Conservation (phyloP, 2,888 invertebrate genomes). For the Baronia brevicornis region DNA sequence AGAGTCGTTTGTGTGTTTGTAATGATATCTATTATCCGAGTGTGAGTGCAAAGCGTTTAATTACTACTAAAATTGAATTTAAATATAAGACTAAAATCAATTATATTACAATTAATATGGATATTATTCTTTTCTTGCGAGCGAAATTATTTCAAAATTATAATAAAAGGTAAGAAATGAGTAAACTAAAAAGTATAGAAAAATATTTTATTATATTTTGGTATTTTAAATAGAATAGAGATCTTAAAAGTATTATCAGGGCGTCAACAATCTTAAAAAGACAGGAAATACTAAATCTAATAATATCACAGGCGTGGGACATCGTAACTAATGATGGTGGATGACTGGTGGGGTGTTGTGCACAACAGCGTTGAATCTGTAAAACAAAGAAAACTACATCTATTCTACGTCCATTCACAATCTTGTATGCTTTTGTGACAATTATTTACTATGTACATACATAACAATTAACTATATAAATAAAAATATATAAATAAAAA, state of each 20-base stretch:
- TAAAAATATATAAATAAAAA: too few relatives aligned
- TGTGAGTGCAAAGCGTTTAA: too few relatives aligned
- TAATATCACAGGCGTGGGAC: slow-evolving; percentile 63
- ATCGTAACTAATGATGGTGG: slow-evolving; percentile 59
- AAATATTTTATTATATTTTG: slow-evolving; percentile 8
- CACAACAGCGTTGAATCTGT: slow-evolving; percentile 71
- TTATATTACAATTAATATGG: too few relatives aligned
- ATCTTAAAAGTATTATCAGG: slow-evolving; percentile 32
- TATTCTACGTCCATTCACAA: background rate
- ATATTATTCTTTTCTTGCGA: too few relatives aligned
- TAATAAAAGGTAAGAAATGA: background rate
- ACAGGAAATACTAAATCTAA: slow-evolving; percentile 39
- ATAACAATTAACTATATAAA: too few relatives aligned
- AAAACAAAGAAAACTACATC: slow-evolving; percentile 27
- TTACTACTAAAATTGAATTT: too few relatives aligned
- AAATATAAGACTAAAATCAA: too few relatives aligned
- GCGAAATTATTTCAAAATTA: slow-evolving; percentile 8
- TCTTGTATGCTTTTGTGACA: too few relatives aligned
- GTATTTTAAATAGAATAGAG: slow-evolving; percentile 15
- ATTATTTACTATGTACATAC: background rate
- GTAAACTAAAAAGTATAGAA: background rate
- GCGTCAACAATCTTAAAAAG: slow-evolving; percentile 22
- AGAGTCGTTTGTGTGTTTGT: too few relatives aligned
- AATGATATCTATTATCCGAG: too few relatives aligned
- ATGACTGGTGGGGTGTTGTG: slow-evolving; percentile 68